Evolutionary conservation across 2,113 vertebrate genomes (phyloP).

Genomic region (Lasiurus cinereus): DNA sequence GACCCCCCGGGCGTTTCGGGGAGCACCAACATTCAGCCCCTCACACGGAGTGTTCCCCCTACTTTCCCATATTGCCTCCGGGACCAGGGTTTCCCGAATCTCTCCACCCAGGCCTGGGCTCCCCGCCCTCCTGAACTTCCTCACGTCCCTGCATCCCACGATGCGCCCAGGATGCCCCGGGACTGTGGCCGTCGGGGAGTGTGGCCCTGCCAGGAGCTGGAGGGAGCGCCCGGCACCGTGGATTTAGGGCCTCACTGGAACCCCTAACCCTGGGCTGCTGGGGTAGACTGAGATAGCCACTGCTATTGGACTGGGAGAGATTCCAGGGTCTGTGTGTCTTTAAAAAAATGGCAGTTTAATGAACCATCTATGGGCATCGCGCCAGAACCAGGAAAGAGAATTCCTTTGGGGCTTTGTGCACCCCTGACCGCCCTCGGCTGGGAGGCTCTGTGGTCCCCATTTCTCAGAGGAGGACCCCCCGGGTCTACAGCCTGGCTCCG

Average conservation of each 20-base stretch:
- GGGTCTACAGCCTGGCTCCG: background rate
- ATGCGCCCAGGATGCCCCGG: background rate
- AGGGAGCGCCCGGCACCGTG: background rate
- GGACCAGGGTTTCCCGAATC: background rate
- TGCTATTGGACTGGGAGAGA: background rate
- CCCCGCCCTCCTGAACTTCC: background rate
- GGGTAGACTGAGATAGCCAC: conserved; percentile 4
- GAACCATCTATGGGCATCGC: background rate
- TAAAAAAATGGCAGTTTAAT: background rate
- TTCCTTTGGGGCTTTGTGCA: background rate
- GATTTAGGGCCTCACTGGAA: background rate
- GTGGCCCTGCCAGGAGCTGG: background rate
- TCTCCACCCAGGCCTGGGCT: background rate
- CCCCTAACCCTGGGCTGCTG: conserved; percentile 6
- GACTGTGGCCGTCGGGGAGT: background rate
- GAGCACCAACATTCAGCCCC: background rate
- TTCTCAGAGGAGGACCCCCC: background rate
- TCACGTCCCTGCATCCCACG: background rate
- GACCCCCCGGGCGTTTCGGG: background rate
- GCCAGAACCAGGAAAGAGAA: background rate
- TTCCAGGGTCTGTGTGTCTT: background rate
- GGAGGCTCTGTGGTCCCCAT: background rate
- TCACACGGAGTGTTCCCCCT: background rate
- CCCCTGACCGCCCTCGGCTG: background rate
- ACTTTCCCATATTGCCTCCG: background rate